phyloP scores from a whole-genome alignment of 2,888 invertebrate species.

The Eubasilissa splendida region DNA sequence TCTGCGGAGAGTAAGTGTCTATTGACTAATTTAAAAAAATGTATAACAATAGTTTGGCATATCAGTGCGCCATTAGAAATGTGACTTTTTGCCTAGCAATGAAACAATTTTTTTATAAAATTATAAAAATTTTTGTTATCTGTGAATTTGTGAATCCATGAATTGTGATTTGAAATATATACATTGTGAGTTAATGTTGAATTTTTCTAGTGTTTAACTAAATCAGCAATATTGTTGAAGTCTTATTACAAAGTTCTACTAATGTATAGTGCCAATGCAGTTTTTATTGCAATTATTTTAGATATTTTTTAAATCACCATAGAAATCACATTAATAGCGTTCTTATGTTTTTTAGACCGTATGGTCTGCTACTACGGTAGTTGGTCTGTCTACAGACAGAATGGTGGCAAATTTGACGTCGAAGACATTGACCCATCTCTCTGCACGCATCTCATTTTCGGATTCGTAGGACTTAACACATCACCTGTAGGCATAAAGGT shows the following conservation, averaged over 20 bases:
- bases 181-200: background rate
- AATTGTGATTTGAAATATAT: background rate
- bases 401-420: constrained; percentile 78
- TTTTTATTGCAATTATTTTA: background rate
- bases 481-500: constrained; percentile 64
- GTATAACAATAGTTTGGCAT: background rate
- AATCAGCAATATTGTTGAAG: background rate
- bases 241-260: background rate
- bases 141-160: background rate
- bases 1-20: background rate
- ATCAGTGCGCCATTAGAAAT: background rate
- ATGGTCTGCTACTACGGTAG: constrained; percentile 80
- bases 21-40: background rate
- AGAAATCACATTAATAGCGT: background rate
- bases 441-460: constrained; percentile 84
- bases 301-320: no score
- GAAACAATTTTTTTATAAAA: background rate
- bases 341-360: constrained; percentile 19
- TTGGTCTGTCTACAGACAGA: constrained; percentile 81
- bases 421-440: constrained; percentile 77
- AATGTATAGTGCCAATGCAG: background rate
- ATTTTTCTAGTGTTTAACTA: background rate
- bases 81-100: background rate
- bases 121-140: background rate
- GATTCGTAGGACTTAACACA: constrained; percentile 68